Evolutionary conservation across 1,140 invertebrate genomes (phyloP).

Genomic region (Nebria ingens): DNA sequence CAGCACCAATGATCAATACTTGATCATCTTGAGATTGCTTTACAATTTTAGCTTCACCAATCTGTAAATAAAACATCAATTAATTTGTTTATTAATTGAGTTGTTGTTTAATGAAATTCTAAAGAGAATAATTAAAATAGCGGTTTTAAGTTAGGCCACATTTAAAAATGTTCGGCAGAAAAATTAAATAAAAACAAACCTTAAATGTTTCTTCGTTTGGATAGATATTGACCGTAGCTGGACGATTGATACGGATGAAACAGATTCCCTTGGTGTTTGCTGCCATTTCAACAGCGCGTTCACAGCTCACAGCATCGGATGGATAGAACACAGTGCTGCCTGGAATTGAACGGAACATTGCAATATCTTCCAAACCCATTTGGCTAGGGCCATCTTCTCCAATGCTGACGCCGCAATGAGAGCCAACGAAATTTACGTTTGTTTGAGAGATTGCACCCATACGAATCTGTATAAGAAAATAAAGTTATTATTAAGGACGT

Average conservation of each 20-base stretch:
- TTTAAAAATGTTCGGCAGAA: background rate
- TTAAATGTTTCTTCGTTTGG: slow-evolving; percentile 75
- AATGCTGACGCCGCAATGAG: slow-evolving; percentile 92
- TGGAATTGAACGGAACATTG: slow-evolving; percentile 89
- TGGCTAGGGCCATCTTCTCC: slow-evolving; percentile 98
- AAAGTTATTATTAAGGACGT: slow-evolving; percentile 6
- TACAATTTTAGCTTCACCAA: slow-evolving; percentile 75
- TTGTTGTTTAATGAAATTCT: too few relatives aligned
- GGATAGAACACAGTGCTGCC: slow-evolving; percentile 95
- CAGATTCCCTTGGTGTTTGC: slow-evolving; percentile 93
- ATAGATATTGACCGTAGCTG: slow-evolving; percentile 82
- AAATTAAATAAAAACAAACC: slow-evolving; percentile 35
- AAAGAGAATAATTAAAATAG: too few relatives aligned
- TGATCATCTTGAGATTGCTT: slow-evolving; percentile 61
- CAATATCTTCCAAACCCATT: slow-evolving; percentile 97
- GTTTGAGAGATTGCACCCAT: slow-evolving; percentile 99
- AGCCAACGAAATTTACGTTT: slow-evolving; percentile 91
- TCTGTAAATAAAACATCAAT: slow-evolving; percentile 29
- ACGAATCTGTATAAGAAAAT: slow-evolving; percentile 57
- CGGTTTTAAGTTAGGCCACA: too few relatives aligned
- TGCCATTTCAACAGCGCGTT: slow-evolving; percentile 88
- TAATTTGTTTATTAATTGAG: background rate
- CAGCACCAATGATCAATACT: slow-evolving; percentile 81
- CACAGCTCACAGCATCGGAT: slow-evolving; percentile 86
- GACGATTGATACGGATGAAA: slow-evolving; percentile 91